phyloP scores from a whole-genome alignment of 2,888 invertebrate genomes.

The Dynastes grantii region DNA sequence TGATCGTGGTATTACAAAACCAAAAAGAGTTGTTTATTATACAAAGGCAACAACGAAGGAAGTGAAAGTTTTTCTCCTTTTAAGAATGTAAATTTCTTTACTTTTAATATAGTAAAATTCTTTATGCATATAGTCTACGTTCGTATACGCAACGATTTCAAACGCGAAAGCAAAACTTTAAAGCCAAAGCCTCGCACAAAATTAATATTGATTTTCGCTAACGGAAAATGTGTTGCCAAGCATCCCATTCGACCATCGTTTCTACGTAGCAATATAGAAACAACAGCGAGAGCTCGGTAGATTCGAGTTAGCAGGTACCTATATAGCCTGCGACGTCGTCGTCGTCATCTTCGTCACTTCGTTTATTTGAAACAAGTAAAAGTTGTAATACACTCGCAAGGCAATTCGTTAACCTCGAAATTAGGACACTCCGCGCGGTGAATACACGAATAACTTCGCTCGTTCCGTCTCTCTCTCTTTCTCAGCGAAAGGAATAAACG shows the following conservation, averaged over 20 bases:
- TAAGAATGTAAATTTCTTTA: not conserved
- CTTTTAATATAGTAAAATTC: not conserved
- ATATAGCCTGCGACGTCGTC: not conserved
- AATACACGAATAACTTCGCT: constrained; percentile 41
- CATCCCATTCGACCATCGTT: constrained; percentile 17
- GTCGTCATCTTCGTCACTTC: constrained; percentile 37
- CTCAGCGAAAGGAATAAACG: constrained; percentile 33
- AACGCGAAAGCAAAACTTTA: constrained; percentile 26
- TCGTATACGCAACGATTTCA: constrained; percentile 6
- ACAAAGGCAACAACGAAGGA: constrained; percentile 19
- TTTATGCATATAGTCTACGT: too few species aligned
- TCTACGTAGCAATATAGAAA: not conserved
- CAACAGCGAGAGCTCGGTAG: not conserved
- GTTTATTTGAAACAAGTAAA: constrained; percentile 47
- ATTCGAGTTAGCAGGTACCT: not conserved
- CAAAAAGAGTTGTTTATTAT: not conserved
- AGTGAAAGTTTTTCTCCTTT: constrained; percentile 27
- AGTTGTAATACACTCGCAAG: constrained; percentile 45
- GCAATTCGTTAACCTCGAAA: constrained; percentile 47
- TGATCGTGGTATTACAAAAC: constrained; percentile 10
- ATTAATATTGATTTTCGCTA: constrained; percentile 46
- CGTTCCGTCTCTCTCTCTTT: not conserved
- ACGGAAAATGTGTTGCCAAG: constrained; percentile 30
- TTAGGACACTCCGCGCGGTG: constrained; percentile 34
- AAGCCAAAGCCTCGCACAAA: constrained; percentile 28